phyloP scores from a whole-genome alignment of 2,888 invertebrate species.

The Timandra comae region DNA sequence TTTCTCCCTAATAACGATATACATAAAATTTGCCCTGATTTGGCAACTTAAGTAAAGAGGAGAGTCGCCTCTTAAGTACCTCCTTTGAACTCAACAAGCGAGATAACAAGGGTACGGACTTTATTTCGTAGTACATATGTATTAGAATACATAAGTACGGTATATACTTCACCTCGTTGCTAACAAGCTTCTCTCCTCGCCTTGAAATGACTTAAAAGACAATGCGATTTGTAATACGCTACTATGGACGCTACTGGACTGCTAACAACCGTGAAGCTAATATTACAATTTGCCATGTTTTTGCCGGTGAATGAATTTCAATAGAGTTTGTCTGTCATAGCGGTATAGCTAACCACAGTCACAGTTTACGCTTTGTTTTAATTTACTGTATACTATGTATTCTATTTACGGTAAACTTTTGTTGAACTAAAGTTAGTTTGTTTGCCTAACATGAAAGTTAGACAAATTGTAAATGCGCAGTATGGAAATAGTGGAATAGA shows the following conservation, averaged over 20 bases:
- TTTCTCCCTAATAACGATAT: too few relatives aligned
- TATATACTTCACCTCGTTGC: conserved; percentile 1
- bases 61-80: too few relatives aligned
- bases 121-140: too few relatives aligned
- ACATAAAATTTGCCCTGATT: too few relatives aligned
- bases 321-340: conserved; percentile 22
- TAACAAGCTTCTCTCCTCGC: conserved; percentile 24
- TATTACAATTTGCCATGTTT: conserved; percentile 29
- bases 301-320: conserved; percentile 32
- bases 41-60: too few relatives aligned
- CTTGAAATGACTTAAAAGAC: conserved; percentile 32
- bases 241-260: conserved; percentile 13
- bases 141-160: conserved; percentile 3
- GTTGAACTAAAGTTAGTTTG: not conserved
- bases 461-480: not conserved
- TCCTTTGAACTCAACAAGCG: too few relatives aligned
- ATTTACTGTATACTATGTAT: not conserved
- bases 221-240: conserved; percentile 30
- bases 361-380: not conserved
- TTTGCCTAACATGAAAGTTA: not conserved
- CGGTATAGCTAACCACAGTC: conserved; percentile 5
- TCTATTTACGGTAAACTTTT: not conserved
- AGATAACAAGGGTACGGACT: too few relatives aligned
- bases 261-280: conserved; percentile 15
- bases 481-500: not conserved